Base-by-base conservation (phyloP, 2,888 invertebrate species). In the Opisthograptis luteolata region DNA sequence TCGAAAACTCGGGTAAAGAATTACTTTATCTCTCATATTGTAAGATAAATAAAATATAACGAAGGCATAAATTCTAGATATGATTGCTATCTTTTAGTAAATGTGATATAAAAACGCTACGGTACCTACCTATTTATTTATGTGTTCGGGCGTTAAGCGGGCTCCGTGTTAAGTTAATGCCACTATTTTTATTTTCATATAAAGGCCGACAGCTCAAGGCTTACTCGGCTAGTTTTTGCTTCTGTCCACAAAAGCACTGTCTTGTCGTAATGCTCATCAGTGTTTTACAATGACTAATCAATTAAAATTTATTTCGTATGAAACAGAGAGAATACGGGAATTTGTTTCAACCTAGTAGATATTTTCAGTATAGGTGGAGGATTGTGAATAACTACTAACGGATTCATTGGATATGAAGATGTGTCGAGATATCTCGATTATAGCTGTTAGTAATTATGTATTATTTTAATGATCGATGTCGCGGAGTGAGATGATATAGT, bases 201-300 rank as follows among this genome's bases (percentile, higher is more conserved):
- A 41, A 62, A 63, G 52, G 55, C 57, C 58, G 54, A 59, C 68
- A 58, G 55, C 60, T 66, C 63, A 67, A 70, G 72, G 60, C 64
- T 63, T 70, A 71, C 66, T 70, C 70, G 73, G 75, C 70, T 70
- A 69, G 73, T 81, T 82, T 79, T 76, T 79, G 74, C 66, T 56
- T 61, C 63, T 61, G 58, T 59, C 62, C 62, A 64, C 68, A 61
- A 64, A 64, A 1, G 8, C 14, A 64, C 66, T 58, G 61, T 59
- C 63, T 66, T 70, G 76, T 76, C 74, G 73, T 74, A 71, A 69
- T 75, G 64, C 70, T 76, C 72, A 76, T 72, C 76, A 73, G 73
- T 76, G 65, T 67, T 50, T 66, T 63, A 74, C 81, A 79, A 76
- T 79, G 68, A 73, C 71, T 71, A 70, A 68, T 64, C 17, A 32